phyloP scores from a whole-genome alignment of 2,797 vertebrate genomes.

The Fundulus diaphanus region DNA sequence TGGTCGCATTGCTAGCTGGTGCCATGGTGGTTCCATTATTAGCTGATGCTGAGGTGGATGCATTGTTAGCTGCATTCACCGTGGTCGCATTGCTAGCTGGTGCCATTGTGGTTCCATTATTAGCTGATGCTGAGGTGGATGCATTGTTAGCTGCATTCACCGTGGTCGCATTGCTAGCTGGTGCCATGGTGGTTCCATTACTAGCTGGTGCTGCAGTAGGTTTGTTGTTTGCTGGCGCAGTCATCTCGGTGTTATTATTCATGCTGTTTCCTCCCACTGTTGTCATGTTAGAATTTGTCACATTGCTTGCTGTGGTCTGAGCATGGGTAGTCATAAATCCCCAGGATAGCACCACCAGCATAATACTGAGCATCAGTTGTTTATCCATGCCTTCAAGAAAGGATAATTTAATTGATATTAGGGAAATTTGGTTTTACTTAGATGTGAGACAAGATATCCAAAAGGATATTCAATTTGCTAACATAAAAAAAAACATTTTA shows the following conservation, averaged over 20 bases:
- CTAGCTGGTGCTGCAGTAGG: rapidly evolving
- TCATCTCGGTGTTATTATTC: too few relatives aligned
- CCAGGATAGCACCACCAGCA: constrained; percentile 43
- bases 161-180: not conserved
- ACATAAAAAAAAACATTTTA: not conserved
- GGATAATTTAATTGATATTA: not conserved
- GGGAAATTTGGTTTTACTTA: not conserved
- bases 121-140: rapidly evolving
- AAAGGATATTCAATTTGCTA: not conserved
- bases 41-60: rapidly evolving
- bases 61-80: rapidly evolving
- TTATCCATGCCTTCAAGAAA: constrained; percentile 44
- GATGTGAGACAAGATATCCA: not conserved
- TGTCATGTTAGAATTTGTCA: not conserved
- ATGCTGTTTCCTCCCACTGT: too few relatives aligned
- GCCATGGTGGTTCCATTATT: not conserved
- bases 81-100: rapidly evolving
- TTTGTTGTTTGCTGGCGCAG: too few relatives aligned
- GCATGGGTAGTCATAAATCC: constrained; percentile 1
- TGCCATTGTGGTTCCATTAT: rapidly evolving
- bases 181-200: too few relatives aligned
- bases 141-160: not conserved
- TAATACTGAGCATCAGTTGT: constrained; percentile 31
- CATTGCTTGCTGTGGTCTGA: too few relatives aligned
- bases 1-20: too few relatives aligned